phyloP scores from a whole-genome alignment of 1,140 invertebrate genomes.

The Ips typographus region DNA sequence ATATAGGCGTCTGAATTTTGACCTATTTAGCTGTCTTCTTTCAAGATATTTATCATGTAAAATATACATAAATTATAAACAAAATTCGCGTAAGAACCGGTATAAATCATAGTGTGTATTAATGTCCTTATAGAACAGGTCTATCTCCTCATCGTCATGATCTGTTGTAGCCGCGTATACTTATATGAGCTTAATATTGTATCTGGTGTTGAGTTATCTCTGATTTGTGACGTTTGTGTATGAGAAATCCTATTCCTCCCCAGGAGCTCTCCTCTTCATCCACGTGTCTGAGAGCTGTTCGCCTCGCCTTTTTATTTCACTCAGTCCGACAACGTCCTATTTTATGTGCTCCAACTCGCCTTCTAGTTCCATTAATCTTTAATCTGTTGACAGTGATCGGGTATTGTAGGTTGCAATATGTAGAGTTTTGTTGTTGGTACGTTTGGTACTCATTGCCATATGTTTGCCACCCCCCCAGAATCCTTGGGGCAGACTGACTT shows the following conservation, averaged over 20 bases:
- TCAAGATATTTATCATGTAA: no score
- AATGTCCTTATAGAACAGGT: no score
- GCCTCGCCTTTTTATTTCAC: slow-evolving; percentile 21
- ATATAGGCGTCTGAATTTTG: no score
- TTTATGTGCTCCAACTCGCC: slow-evolving; percentile 25
- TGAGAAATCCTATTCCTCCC: slow-evolving; percentile 24
- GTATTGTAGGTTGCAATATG: slow-evolving; percentile 27
- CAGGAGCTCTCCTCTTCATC: slow-evolving; percentile 15
- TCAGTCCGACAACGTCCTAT: slow-evolving; percentile 29
- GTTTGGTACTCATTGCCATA: slow-evolving; percentile 27
- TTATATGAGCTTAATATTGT: no score
- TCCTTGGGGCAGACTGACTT: slow-evolving; percentile 27
- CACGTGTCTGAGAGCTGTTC: slow-evolving; percentile 17
- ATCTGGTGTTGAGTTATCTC: not conserved
- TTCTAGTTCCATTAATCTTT: slow-evolving; percentile 22
- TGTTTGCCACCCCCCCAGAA: slow-evolving; percentile 25
- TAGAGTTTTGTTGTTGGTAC: slow-evolving; percentile 9
- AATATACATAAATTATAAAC: no score
- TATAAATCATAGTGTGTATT: no score
- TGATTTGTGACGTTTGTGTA: slow-evolving; percentile 24
- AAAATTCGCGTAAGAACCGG: no score
- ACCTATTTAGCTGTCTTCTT: no score
- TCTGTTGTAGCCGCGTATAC: no score
- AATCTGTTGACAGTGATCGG: slow-evolving; percentile 11
- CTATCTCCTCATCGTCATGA: no score